phyloP scores from a whole-genome alignment of 2,888 invertebrate genomes.

The Acronicta aceris region DNA sequence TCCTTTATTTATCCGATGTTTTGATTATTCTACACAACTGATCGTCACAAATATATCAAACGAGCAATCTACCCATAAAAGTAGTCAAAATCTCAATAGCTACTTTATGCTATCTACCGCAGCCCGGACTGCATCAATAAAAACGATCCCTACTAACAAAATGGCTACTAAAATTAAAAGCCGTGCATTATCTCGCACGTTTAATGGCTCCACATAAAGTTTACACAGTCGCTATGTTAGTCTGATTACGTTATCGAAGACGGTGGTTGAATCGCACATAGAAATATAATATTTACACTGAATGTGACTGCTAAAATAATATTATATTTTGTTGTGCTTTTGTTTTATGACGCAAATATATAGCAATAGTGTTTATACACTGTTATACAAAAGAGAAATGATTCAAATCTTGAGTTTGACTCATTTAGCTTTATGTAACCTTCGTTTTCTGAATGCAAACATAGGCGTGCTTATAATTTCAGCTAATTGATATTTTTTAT shows the following conservation, averaged over 20 bases:
- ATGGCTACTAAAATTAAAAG: constrained; percentile 34
- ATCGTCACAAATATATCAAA: not conserved
- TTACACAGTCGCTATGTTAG: constrained; percentile 56
- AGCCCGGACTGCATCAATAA: constrained; percentile 8
- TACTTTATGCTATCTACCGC: constrained; percentile 10
- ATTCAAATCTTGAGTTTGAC: no score
- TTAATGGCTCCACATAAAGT: constrained; percentile 52
- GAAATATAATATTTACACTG: constrained; percentile 46
- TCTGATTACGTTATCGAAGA: constrained; percentile 60
- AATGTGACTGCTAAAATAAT: constrained; percentile 20
- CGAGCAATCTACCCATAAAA: no score
- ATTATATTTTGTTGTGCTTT: constrained; percentile 1
- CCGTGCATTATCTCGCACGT: constrained; percentile 21
- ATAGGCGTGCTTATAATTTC: no score
- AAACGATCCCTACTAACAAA: constrained; percentile 4
- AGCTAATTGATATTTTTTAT: no score
- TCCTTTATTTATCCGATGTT: no score
- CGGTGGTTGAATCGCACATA: constrained; percentile 30
- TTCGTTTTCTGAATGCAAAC: no score
- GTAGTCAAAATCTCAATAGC: no score
- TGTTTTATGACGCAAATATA: not conserved
- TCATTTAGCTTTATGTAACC: no score
- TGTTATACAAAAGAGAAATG: no score
- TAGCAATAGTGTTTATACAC: not conserved
- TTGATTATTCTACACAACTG: no score